Base-by-base conservation (phyloP, 2,797 vertebrate species). In the Helostoma temminkii region DNA sequence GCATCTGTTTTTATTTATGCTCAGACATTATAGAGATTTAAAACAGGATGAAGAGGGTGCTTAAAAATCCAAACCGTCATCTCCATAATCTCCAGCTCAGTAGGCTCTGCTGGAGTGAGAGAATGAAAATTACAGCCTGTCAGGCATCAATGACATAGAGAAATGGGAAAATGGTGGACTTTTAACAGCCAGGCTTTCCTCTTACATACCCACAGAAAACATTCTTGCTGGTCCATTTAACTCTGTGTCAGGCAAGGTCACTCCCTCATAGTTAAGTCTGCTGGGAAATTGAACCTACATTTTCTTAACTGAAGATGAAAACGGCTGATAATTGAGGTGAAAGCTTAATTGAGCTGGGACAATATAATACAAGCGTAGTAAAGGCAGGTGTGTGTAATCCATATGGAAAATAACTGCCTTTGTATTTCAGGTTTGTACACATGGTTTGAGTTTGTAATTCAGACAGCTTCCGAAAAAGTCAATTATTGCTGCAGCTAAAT, bases 111-210 rank as follows among this genome's bases (percentile, higher is more conserved):
- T 93, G 93, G 93, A 93, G 91, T 95, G 94, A 90, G 79, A 95
- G 95, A 96, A 94, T 93, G 90, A 92, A 93, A 95, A 95, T 95
- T 95, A 95, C 90, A 94, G 92, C 93, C 93, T 95, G 94, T 94
- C 93, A 95, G 93, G 93, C 94, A 94, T 94, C 93, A 93, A 87
- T 96, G 94, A 93, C 92, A 92, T 83, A 91, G 79, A 94, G 93
- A 95, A 95, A 95, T 95, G 92, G 93, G 93, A 94, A 95, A 95
- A 93, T 93, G 94, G 93, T 64, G 74, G 93, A 92, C 93, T 96
- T 96, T 94, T 95, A 95, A 92, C 90, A 93, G 85, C 88, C 89
- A 92, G 90, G 90, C 82, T 70, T 92, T 85, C 66, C 86, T 88
- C 70, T 80, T 72, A 80, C 70, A 86, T 80, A 77, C 59, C 78